Conservation (phyloP, 2,888 invertebrate genomes). For the Autographa pulchrina region DNA sequence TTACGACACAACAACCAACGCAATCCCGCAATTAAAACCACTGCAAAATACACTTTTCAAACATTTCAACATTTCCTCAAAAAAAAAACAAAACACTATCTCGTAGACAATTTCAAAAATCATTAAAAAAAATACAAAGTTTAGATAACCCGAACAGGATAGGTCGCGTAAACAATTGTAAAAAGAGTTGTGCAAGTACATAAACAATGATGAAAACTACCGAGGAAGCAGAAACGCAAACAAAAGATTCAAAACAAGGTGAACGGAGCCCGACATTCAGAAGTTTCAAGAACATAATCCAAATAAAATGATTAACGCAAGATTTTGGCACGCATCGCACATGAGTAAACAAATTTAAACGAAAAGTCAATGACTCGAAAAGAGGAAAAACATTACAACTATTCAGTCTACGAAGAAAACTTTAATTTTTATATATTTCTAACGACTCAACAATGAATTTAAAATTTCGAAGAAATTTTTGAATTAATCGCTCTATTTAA, state of each 20-base stretch:
- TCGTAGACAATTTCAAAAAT: slow-evolving; percentile 41
- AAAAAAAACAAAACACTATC: not conserved
- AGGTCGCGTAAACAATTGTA: slow-evolving; percentile 55
- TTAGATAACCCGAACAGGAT: slow-evolving; percentile 62
- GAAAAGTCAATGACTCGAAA: slow-evolving; percentile 81
- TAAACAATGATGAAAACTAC: slow-evolving; percentile 67
- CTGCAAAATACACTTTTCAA: slow-evolving; percentile 48
- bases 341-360: slow-evolving; percentile 81
- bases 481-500: slow-evolving; percentile 12
- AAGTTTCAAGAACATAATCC: slow-evolving; percentile 60
- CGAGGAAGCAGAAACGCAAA: slow-evolving; percentile 75
- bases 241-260: slow-evolving; percentile 76
- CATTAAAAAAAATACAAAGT: slow-evolving; percentile 25
- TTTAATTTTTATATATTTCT: slow-evolving; percentile 37
- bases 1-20: slow-evolving; percentile 78
- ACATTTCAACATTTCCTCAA: slow-evolving; percentile 47
- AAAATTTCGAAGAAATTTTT: slow-evolving; percentile 22
- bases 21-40: slow-evolving; percentile 76
- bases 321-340: slow-evolving; percentile 77
- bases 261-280: slow-evolving; percentile 59
- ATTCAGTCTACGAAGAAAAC: slow-evolving; percentile 55
- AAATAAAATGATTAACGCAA: slow-evolving; percentile 69
- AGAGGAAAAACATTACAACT: slow-evolving; percentile 69
- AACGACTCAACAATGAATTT: slow-evolving; percentile 30
- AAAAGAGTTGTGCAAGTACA: slow-evolving; percentile 52